Percentiles rank a stretch among this genome's conserved stretches.
Conservation (phyloP, 2,113 vertebrate genomes). For the Nothobranchius kuhntae region DNA sequence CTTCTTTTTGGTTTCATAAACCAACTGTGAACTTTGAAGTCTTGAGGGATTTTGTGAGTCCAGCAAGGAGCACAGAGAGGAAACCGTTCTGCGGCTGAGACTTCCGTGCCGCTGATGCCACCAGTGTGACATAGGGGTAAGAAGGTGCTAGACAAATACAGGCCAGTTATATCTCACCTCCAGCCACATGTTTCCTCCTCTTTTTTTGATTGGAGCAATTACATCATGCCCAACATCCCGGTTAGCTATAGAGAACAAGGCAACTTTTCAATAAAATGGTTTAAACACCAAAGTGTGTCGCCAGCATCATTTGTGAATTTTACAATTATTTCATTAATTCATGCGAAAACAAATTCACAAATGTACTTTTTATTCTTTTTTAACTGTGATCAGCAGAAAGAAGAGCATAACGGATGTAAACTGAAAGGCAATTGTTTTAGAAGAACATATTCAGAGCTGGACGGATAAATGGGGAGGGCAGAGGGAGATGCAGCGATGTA, state of each 20-base stretch:
- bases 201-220: no score
- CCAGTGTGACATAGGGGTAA: no score
- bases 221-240: not conserved
- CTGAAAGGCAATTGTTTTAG: slow-evolving; percentile 22
- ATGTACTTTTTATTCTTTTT: not conserved
- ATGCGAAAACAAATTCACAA: not conserved
- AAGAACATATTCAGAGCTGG: slow-evolving; percentile 15
- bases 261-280: not conserved
- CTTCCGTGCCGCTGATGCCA: no score
- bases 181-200: not conserved
- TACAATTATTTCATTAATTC: not conserved
- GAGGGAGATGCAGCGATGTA: slow-evolving; percentile 37
- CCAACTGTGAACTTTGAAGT: no score
- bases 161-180: not conserved
- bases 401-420: not conserved
- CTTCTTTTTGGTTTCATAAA: no score
- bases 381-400: not conserved
- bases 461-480: slow-evolving; percentile 10
- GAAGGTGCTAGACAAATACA: no score
- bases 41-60: no score
- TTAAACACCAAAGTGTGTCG: no score
- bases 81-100: no score
- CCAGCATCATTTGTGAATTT: no score
- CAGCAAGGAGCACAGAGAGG: no score
- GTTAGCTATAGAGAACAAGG: not conserved